Evolutionary conservation across 2,888 invertebrate genomes (phyloP), one percentile per base, ranked within the genome.

Genomic region (Punctoribates punctum): DNA sequence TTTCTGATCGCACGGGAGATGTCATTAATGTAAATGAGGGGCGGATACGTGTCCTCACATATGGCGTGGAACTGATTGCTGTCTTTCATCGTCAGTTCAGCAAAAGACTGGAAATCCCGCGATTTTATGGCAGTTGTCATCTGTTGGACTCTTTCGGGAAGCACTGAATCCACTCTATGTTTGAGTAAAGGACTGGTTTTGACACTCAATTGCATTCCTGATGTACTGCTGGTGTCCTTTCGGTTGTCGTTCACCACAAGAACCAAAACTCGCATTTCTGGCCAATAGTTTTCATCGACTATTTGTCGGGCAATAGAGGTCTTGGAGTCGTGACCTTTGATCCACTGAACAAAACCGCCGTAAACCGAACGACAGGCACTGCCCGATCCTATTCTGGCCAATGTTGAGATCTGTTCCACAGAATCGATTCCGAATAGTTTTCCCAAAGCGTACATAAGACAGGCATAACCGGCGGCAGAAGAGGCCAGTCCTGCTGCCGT

Each of bases 401-500:
- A 46, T 9, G 74, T 76, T 20, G 75, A 79, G 17, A 79, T 76
- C 15, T 38, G 27, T 72, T 77, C 54, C 46, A 93, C 90, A 54
- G 88, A 89, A 80, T 90, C 85, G 0, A 94, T 85, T 79, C 88
- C 88, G 82, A 90, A 94, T 0, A 94, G 84, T 78, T 83, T 82
- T 0, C 93, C 90, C 76, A 97, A 84, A 0, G 93, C 89, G 80
- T 88, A 89, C 0, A 93, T 93, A 77, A 97, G 85, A 83, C 96
- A 96, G 2, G 98, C 97, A 84, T 96, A 98, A 4, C 99, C 99
- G 57, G 99, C 96, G 34, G 99, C 98, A 77, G 97, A 97, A 0
- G 97, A 98, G 0, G 99, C 99, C 72, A 99, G 86, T 0, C 99
- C 99, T 75, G 98, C 97, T 4, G 96, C 96, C 4, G 98, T 98